Evolutionary conservation across 2,888 invertebrate genomes (phyloP), one percentile per base, ranked within the genome.

Genomic region (Pardosa pseudoannulata): DNA sequence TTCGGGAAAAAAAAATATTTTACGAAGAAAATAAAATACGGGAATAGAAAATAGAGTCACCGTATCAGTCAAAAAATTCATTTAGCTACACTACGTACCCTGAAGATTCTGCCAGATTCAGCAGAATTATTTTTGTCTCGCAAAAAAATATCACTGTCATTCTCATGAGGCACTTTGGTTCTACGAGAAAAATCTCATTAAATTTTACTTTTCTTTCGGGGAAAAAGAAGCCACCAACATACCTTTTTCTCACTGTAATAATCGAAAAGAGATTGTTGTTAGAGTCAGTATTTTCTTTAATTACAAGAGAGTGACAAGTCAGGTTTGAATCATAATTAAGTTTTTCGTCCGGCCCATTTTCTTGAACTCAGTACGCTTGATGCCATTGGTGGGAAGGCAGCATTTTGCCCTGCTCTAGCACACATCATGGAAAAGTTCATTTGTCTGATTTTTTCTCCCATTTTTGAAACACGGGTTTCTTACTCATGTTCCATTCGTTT

Each of bases 201-300:
- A 83, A 83, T 83, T 83, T 68, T 36, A 36, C 36, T 36, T 76
- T 78, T 56, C 62, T 67, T 82, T 70, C 46, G 16, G n/a, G 16
- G n/a, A 56, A 64, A 81, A 72, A 50, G 62, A n/a, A 27, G 32
- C 56, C 16, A 28, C 73, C 62, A 62, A 74, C 31, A 64, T 62
- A 74, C 74, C 65, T 76, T 72, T 71, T 83, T 78, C 83, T 81
- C 36, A 36, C 74, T 67, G 72, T 78, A 78, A 83, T 78, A 83
- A 83, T 78, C 83, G 72, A 73, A 78, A 83, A 78, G 83, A 73
- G 78, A 83, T 83, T 83, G 74, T 75, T 81, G 74, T 81, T 74
- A 28, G 73, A 83, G 67, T 78, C 72, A 78, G 78, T 72, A 83
- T 78, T 83, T 83, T 83, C 83, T 83, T 83, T 83, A 83, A 83